Percentiles rank a stretch among this genome's conserved stretches.
phyloP scores from a whole-genome alignment of 2,797 vertebrate species.

The Pipistrellus kuhlii region DNA sequence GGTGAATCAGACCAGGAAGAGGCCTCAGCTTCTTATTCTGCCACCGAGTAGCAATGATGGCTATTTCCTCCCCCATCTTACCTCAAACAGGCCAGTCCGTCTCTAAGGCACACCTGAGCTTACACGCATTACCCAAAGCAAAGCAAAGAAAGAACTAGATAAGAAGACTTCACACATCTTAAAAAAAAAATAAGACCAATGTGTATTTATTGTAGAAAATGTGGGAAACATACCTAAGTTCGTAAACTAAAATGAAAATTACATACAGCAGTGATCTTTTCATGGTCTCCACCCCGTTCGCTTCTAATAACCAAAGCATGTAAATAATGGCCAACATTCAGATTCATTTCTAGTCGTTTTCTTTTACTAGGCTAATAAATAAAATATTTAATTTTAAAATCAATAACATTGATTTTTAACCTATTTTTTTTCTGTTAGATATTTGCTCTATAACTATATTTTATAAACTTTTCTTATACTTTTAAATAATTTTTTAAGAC shows the following conservation, averaged over 20 bases:
- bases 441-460: not conserved
- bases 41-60: not conserved
- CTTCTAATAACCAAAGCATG: not conserved
- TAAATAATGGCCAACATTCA: rapidly evolving
- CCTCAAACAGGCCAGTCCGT: not conserved
- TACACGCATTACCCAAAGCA: not conserved
- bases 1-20: rapidly evolving
- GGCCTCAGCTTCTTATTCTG: rapidly evolving
- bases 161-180: not conserved
- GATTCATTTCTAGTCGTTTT: not conserved
- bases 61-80: not conserved
- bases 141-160: not conserved
- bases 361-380: not conserved
- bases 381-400: not conserved
- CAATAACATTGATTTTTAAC: too few relatives aligned
- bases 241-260: not conserved
- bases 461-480: not conserved
- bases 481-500: not conserved
- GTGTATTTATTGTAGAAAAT: not conserved
- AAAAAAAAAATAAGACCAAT: not conserved
- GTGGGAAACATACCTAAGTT: not conserved
- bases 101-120: not conserved
- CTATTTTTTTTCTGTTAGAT: not conserved
- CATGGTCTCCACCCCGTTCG: rapidly evolving
- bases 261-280: rapidly evolving